Base-by-base conservation (phyloP, 2,113 vertebrate genomes). In the Percopsis transmontana region DNA sequence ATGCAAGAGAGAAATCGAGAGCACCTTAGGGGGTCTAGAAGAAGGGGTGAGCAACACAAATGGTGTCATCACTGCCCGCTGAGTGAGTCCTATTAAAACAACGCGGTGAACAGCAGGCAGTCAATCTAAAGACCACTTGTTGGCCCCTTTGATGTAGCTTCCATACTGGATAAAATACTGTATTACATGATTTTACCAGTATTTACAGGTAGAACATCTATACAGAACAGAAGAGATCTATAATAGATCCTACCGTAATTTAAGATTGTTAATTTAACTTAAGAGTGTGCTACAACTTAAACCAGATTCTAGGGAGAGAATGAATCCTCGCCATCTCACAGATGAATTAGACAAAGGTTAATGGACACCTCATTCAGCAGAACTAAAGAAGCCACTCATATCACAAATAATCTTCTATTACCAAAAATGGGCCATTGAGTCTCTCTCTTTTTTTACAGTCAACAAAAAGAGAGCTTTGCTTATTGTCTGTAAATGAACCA, bases 51-150 rank as follows among this genome's bases (percentile, higher is more conserved):
- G 71, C 66, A 85, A 72, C 70, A 90, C 78, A 83, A 87, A 87
- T 81, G 73, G 77, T 65, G 73, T 50, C 65, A 69, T 45, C 39
- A 52, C 57, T 27, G 16, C 88, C 87, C 75, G 88, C 88, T 90
- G 88, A 64, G 87, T 80, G 61, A 66, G 82, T 64, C 74, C 79
- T 76, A 85, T 85, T 86, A 88, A 88, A 82, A 83, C 77, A 86
- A 78, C 62, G 74, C 79, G 64, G 73, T 73, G 74, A 76, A 58
- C 81, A 87, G 88, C 80, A 63, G 87, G 86, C 58, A 61, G 87
- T 85, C 87, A 64, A 81, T 87, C 80, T 81, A 76, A 74, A 88
- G 79, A 80, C 79, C 69, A 72, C 84, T 70, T 45, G 63, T 60
- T 23, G 45, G 19, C 44, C 60, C 27, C 68, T 91, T 84, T 89